Base-by-base conservation (phyloP, 2,113 vertebrate genomes). In the Anguilla japonica region DNA sequence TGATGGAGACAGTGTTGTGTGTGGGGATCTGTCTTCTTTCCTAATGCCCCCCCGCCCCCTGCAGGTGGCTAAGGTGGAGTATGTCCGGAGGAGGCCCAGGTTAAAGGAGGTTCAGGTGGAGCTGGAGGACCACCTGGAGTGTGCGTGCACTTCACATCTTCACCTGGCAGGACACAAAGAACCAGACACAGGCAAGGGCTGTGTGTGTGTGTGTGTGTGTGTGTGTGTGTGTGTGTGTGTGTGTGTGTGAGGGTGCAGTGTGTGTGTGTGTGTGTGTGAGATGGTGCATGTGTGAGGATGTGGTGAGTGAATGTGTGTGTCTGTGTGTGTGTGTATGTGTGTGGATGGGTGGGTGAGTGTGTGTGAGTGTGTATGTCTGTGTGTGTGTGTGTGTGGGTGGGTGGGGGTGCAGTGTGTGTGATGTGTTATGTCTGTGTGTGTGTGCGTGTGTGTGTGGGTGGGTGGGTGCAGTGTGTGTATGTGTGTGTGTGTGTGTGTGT, bases 1-100 rank as follows among this genome's bases (percentile, higher is more conserved):
- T 53, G 50, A 53, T 11, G 50, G 50, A 53, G 50, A 53, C 50
- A 53, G 50, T 53, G 50, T 53, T 53, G 7, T 53, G 13, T 14
- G 13, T 53, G 43, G 4, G 4, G 43, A 8, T 46, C 43, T 46
- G 5, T 46, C 43, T 6, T 4, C 43, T 53, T 6, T 53, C 50
- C 11, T 53, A 53, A 53, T 14, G 11, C 50, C 50, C 50, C 50
- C 9, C 13, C 50, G n/a, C 40, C 88, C 89, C 8, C 71, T 41
- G 41, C 94, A 99, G 98, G 98, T 99, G 95, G 98, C 98, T 82
- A 99, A 99, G 95, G 97, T 99, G 91, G 97, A 98, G 92, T 99
- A 99, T 14, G 92, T 99, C 93, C 96, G 97, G 89, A 96, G 97
- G 93, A 97, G 96, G 90, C 97, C 98, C 82, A 98, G 97, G 95